Base-by-base conservation (phyloP, 2,888 invertebrate genomes). In the Hydrotaea diabolus region DNA sequence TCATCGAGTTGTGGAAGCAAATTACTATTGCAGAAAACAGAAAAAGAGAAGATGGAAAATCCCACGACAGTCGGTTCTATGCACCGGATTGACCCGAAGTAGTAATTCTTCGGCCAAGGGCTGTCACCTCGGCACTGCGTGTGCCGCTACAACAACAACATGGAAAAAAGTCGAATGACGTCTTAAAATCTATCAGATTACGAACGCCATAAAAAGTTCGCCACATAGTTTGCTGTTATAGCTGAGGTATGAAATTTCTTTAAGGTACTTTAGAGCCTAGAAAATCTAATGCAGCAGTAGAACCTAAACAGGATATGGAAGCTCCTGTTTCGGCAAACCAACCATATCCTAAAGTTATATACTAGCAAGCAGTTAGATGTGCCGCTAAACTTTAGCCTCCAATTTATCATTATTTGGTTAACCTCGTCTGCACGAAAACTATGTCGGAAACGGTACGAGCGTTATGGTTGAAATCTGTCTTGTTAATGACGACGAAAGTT, bases 221-320 rank as follows among this genome's bases (percentile, higher is more conserved):
- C 2, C 11, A 19, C 43, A 19, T 7, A 19, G 9, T 36, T 17
- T 64, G 74, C 80, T 3, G 80, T 80, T 64, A 19, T 64, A 0
- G 79, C 72, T 8, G 21, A 72, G 0, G 75, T 39, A 8, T 53
- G 59, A 1, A 59, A 64, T 3, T 4, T 49, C n/a, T 64, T 79
- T 23, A 79, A 4, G 62, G 39, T 7, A 66, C 39, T 0, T 72
- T 64, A 3, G 69, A 75, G 0, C n/a, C 23, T 9, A 80, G 3
- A 80, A 80, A 83, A 5, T 46, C 17, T 26, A 62, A 19, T 5
- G 83, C 83, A 11, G 77, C 76, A 2, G 0, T 0, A 21, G 55
- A 1, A 55, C 85, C 21, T 82, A 82, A 21, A 85, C 66, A 23
- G n/a, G n/a, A n/a, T n/a, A n/a, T n/a, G n/a, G n/a, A n/a, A n/a